Base-by-base conservation (phyloP, 2,113 vertebrate genomes). In the Eurypyga helias region DNA sequence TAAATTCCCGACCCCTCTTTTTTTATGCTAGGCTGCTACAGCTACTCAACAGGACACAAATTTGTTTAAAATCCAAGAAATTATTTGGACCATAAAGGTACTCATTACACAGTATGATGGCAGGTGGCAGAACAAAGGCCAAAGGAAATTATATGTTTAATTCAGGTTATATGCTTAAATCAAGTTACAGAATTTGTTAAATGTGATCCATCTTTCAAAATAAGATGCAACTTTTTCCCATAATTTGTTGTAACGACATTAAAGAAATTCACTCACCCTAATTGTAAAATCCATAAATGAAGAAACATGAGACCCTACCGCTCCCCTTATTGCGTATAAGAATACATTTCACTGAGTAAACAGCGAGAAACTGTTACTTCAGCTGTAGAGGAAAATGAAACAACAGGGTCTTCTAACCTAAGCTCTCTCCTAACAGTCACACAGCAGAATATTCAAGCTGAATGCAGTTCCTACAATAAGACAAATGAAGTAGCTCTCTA, bases 301-400 rank as follows among this genome's bases (percentile, higher is more conserved):
- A 80, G 67, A 82, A 94, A 82, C 46, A 91, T 9, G 54, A 93
- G 45, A 94, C 51, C 67, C 93, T 89, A 69, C 34, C 93, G 84
- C 7, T 89, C 38, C 58, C n/a, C 15, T 81, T 43, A 60, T 4
- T 89, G 20, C 52, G 46, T 71, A 4, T 21, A 83, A 95, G 72
- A 93, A 89, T 17, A 82, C 8, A 48, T 48, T 72, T 38, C 85
- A 79, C 33, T 28, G 48, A 84, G 54, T 82, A 79, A 94, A 93
- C 81, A 83, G 78, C 20, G 48, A 96, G 92, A 72, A 97, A 83
- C 14, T 65, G 51, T 88, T 75, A 38, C 48, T 84, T 86, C 80
- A 87, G 24, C 86, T 92, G 86, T 82, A 93, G 69, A 92, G 26
- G 57, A 90, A 96, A 93, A 87, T 36, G 45, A 93, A 97, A 93